These are phyloP conservation scores for Benthosema pterotum DNA, from an alignment of 2,797 vertebrate genomes.

Conservation along the genomic window DNA sequence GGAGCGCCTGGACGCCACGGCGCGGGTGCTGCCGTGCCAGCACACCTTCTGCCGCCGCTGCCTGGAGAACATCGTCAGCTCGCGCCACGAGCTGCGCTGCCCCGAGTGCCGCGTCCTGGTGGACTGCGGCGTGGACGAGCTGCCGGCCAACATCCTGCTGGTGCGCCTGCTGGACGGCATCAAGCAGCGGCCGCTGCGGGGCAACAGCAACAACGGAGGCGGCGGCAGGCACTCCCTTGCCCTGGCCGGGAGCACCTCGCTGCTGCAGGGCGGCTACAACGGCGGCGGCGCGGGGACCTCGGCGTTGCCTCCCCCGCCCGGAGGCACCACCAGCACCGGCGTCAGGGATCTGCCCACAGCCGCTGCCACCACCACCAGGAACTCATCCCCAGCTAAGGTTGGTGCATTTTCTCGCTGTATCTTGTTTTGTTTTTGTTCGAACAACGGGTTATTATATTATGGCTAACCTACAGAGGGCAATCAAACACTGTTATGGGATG, in stretches of 20 bases:
- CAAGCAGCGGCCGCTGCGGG: constrained; percentile 89
- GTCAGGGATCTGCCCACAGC: too few relatives aligned
- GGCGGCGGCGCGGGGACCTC: constrained; percentile 76
- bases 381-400: too few relatives aligned
- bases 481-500: too few relatives aligned
- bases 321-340: constrained; percentile 51
- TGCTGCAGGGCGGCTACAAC: constrained; percentile 70
- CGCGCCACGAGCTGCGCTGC: constrained; percentile 94
- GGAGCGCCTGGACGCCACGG: constrained; percentile 95
- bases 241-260: constrained; percentile 54
- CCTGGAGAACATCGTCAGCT: constrained; percentile 95
- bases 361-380: too few relatives aligned
- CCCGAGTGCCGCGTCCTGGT: constrained; percentile 96
- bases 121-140: constrained; percentile 94
- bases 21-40: constrained; percentile 95
- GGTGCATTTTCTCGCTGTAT: too few relatives aligned
- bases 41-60: constrained; percentile 98
- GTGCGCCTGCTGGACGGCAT: constrained; percentile 95
- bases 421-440: too few relatives aligned
- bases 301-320: constrained; percentile 67
- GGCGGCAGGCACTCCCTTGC: constrained; percentile 65
- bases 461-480: too few relatives aligned
- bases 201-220: constrained; percentile 42
- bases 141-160: constrained; percentile 94
- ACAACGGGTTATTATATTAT: too few relatives aligned